phyloP scores from a whole-genome alignment of 2,888 invertebrate genomes.

The Clostera curtula region DNA sequence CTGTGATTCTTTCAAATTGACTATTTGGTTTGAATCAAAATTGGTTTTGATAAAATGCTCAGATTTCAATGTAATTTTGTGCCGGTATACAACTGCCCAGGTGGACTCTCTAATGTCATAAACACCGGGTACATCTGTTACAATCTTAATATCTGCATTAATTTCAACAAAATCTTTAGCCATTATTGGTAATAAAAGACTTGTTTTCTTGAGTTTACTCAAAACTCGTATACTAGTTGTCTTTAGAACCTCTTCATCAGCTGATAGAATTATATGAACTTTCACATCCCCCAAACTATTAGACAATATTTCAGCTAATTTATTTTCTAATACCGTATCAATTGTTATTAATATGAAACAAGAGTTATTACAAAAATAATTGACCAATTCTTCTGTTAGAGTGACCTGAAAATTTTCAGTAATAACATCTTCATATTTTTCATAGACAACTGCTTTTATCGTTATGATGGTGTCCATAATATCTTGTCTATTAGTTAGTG shows the following conservation, averaged over 20 bases:
- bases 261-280: slow-evolving; percentile 40
- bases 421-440: slow-evolving; percentile 42
- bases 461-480: slow-evolving; percentile 40
- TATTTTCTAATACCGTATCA: slow-evolving; percentile 22
- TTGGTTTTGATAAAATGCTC: slow-evolving; percentile 47
- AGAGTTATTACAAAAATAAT: slow-evolving; percentile 38
- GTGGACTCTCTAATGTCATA: slow-evolving; percentile 35
- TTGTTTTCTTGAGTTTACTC: slow-evolving; percentile 32
- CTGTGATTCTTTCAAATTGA: slow-evolving; percentile 24
- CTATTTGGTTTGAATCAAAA: slow-evolving; percentile 11
- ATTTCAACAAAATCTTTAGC: slow-evolving; percentile 22
- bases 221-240: slow-evolving; percentile 37
- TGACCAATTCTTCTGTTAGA: slow-evolving; percentile 35
- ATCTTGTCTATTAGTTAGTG: slow-evolving; percentile 49
- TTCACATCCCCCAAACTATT: slow-evolving; percentile 23
- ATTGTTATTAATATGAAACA: slow-evolving; percentile 41
- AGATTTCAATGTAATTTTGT: slow-evolving; percentile 30
- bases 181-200: slow-evolving; percentile 37
- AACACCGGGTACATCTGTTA: slow-evolving; percentile 42
- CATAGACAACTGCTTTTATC: slow-evolving; percentile 33
- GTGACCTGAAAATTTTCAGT: slow-evolving; percentile 27
- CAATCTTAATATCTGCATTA: slow-evolving; percentile 36
- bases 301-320: slow-evolving; percentile 25
- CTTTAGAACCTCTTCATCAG: slow-evolving; percentile 31
- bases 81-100: slow-evolving; percentile 43